Evolutionary conservation across 1,140 invertebrate genomes (phyloP).

Genomic region (Bombus impatiens): DNA sequence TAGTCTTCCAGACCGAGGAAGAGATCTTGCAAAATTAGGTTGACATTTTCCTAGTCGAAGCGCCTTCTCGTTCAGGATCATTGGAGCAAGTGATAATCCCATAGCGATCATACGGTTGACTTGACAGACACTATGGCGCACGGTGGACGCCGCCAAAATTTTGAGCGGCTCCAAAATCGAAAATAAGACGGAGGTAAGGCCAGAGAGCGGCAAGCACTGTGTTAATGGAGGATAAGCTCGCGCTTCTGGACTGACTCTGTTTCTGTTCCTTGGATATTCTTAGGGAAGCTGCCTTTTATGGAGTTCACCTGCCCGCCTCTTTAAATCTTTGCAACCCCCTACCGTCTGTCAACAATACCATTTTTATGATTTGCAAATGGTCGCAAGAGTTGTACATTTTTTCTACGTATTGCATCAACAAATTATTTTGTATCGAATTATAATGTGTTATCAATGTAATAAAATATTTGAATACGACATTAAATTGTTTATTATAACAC

Average conservation of each 20-base stretch:
- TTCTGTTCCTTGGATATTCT: constrained; percentile 33
- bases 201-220: constrained; percentile 47
- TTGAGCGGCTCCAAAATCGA: constrained; percentile 19
- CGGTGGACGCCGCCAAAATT: constrained; percentile 34
- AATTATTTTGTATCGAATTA: too few species aligned
- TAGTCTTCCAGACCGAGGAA: constrained; percentile 3
- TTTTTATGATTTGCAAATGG: not conserved
- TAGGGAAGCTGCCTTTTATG: constrained; percentile 39
- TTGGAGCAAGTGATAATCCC: constrained; percentile 68
- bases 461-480: too few species aligned
- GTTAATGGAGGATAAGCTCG: constrained; percentile 74
- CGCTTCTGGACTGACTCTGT: constrained; percentile 64
- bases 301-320: constrained; percentile 37
- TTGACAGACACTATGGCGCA: constrained; percentile 58
- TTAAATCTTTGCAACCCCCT: not conserved
- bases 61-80: constrained; percentile 60
- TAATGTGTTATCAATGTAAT: too few species aligned
- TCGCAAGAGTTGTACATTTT: not conserved
- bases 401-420: too few species aligned
- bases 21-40: constrained; percentile 70
- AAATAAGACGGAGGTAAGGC: constrained; percentile 55
- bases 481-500: too few species aligned
- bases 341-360: not conserved
- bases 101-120: constrained; percentile 70
- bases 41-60: constrained; percentile 71